phyloP scores from a whole-genome alignment of 2,888 invertebrate genomes.

The Matsumyia berberina region DNA sequence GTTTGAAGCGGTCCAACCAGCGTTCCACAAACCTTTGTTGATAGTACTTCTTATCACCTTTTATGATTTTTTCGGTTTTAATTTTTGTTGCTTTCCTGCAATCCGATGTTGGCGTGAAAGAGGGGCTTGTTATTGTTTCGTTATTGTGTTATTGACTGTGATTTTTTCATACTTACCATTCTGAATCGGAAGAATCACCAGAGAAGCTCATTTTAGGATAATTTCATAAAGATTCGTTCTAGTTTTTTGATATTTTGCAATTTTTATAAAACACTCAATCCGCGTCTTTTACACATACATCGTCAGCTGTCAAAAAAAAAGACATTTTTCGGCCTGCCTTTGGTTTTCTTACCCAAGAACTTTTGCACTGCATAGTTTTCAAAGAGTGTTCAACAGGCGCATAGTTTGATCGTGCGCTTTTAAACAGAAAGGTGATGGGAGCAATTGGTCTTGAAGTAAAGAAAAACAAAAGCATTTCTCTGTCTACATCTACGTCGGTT shows the following conservation, averaged over 20 bases:
- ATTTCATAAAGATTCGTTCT: conserved; percentile 1
- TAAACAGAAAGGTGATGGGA: no score
- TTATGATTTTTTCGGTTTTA: conserved; percentile 77
- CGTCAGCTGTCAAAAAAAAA: conserved; percentile 23
- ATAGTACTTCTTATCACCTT: conserved; percentile 54
- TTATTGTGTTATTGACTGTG: background rate
- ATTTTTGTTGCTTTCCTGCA: conserved; percentile 81
- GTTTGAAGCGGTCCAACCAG: conserved; percentile 82
- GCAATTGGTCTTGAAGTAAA: no score
- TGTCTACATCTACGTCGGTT: no score
- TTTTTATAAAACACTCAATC: conserved; percentile 36
- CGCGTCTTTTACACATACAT: conserved; percentile 47
- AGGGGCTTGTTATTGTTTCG: conserved; percentile 33
- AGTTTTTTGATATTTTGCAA: background rate
- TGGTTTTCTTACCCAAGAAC: conserved; percentile 1
- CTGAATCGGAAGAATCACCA: conserved; percentile 81
- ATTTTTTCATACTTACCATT: conserved; percentile 80
- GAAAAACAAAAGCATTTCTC: no score
- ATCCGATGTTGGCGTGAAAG: conserved; percentile 4
- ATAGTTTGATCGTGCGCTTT: no score
- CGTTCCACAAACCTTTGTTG: conserved; percentile 82
- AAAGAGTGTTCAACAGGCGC: background rate
- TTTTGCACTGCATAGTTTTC: background rate
- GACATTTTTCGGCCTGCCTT: conserved; percentile 23
- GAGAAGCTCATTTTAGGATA: conserved; percentile 80